Percentiles rank a stretch among this genome's conserved stretches.
phyloP scores from a whole-genome alignment of 2,888 invertebrate genomes.

The Julus scandinavius region DNA sequence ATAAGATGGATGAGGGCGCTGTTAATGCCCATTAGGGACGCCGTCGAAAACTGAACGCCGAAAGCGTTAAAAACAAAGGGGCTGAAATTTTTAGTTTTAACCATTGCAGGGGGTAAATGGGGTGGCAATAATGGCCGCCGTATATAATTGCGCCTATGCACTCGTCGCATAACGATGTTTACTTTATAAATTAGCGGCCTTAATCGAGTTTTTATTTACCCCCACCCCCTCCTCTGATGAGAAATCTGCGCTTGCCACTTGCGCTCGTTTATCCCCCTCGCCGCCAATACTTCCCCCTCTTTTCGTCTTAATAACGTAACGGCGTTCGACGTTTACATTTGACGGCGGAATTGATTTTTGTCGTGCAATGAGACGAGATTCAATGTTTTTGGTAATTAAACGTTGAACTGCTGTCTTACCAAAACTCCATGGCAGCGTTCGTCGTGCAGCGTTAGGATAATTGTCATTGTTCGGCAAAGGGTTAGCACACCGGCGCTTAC shows the following conservation, averaged over 20 bases:
- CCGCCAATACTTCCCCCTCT: not conserved
- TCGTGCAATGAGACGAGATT: not conserved
- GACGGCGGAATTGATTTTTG: not conserved
- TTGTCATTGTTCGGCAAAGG: too few relatives aligned
- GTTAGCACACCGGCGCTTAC: too few relatives aligned
- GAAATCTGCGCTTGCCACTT: slow-evolving; percentile 13
- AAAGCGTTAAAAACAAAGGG: slow-evolving; percentile 14
- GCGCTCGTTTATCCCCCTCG: not conserved
- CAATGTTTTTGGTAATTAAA: not conserved
- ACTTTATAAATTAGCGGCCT: slow-evolving; percentile 39
- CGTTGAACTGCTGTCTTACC: not conserved
- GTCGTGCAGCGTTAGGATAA: too few relatives aligned
- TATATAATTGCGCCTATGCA: not conserved
- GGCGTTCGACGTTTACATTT: not conserved
- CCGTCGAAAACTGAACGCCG: not conserved
- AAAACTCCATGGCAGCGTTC: not conserved
- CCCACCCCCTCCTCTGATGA: not conserved
- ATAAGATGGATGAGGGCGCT: slow-evolving; percentile 42
- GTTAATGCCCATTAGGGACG: slow-evolving; percentile 19
- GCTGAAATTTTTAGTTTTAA: not conserved
- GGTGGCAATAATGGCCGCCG: not conserved
- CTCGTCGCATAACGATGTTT: slow-evolving; percentile 34
- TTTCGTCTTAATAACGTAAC: not conserved
- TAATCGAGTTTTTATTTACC: slow-evolving; percentile 42
- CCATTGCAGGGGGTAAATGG: not conserved